Percentiles rank a stretch among this genome's conserved stretches.
Conservation (phyloP, 2,113 vertebrate genomes). For the Sus scrofa region DNA sequence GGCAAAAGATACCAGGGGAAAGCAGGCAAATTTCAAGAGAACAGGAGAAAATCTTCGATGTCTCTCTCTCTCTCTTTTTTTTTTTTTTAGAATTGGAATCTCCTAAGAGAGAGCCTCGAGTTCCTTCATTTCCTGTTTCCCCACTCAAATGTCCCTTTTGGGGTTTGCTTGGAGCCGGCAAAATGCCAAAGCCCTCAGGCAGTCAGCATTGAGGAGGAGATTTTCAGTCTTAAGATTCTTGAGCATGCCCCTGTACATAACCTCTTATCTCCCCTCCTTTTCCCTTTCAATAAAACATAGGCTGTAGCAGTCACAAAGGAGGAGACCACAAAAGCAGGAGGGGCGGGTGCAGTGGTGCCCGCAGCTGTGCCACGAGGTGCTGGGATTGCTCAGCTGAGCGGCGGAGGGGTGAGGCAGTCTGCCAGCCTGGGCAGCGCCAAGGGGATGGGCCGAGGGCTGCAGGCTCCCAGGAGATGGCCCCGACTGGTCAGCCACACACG, state of each 20-base stretch:
- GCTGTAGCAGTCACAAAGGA: constrained; percentile 66
- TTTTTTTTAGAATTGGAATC: constrained; percentile 42
- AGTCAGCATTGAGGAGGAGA: constrained; percentile 69
- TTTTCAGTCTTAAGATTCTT: constrained; percentile 73
- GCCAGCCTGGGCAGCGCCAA: neutral
- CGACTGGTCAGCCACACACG: neutral
- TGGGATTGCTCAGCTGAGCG: constrained; percentile 19
- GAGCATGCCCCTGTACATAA: constrained; percentile 64
- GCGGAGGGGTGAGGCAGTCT: neutral
- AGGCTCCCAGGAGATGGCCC: neutral
- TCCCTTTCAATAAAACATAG: constrained; percentile 81
- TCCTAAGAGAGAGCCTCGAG: constrained; percentile 56
- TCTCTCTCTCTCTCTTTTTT: neutral
- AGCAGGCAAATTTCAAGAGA: constrained; percentile 60
- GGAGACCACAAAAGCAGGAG: constrained; percentile 52
- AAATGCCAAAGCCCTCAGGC: constrained; percentile 61
- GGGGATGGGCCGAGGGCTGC: neutral
- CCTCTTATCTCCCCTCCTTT: constrained; percentile 76
- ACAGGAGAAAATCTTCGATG: neutral
- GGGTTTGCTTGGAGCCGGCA: constrained; percentile 51
- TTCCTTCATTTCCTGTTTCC: constrained; percentile 63
- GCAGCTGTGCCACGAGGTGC: constrained; percentile 3
- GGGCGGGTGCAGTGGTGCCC: neutral
- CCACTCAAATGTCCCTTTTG: constrained; percentile 68
- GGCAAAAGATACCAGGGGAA: neutral